Percentiles rank a stretch among this genome's conserved stretches.
Conservation (phyloP, 2,888 invertebrate species). For the Pammene fasciana region DNA sequence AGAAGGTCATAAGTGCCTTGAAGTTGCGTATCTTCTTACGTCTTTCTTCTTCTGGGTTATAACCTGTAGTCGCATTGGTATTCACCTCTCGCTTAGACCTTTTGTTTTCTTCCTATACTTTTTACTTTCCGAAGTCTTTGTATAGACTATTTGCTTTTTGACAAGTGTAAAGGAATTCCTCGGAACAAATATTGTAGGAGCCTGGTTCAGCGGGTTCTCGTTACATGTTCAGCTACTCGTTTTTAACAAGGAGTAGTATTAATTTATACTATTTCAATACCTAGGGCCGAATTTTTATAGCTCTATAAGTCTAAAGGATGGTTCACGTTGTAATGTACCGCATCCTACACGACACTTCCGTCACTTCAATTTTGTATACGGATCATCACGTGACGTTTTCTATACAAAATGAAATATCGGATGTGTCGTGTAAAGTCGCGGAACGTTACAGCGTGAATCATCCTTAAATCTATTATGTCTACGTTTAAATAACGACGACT, state of each 20-base stretch:
- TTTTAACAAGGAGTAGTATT: constrained; percentile 31
- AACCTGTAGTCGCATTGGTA: constrained; percentile 57
- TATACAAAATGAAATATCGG: too few species aligned
- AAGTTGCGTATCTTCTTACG: constrained; percentile 1
- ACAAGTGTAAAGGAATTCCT: constrained; percentile 73
- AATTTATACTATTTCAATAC: neutral
- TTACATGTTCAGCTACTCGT: constrained; percentile 39
- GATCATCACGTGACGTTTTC: too few species aligned
- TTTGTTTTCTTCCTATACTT: constrained; percentile 72
- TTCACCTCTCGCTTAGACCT: constrained; percentile 61
- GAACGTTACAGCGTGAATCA: too few species aligned
- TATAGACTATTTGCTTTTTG: constrained; percentile 76
- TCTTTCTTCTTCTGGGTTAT: neutral
- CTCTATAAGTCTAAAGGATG: too few species aligned
- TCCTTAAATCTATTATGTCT: too few species aligned
- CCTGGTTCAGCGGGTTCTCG: constrained; percentile 48
- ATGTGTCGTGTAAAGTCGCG: too few species aligned
- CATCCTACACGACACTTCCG: too few species aligned
- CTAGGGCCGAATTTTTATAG: too few species aligned
- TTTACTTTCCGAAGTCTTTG: constrained; percentile 68
- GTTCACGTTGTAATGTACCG: too few species aligned
- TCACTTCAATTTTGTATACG: too few species aligned
- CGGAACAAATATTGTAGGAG: constrained; percentile 70
- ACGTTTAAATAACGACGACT: too few species aligned
- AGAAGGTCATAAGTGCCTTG: constrained; percentile 20